Evolutionary conservation across 2,113 vertebrate genomes (phyloP).

Genomic region (Apteryx mantelli): DNA sequence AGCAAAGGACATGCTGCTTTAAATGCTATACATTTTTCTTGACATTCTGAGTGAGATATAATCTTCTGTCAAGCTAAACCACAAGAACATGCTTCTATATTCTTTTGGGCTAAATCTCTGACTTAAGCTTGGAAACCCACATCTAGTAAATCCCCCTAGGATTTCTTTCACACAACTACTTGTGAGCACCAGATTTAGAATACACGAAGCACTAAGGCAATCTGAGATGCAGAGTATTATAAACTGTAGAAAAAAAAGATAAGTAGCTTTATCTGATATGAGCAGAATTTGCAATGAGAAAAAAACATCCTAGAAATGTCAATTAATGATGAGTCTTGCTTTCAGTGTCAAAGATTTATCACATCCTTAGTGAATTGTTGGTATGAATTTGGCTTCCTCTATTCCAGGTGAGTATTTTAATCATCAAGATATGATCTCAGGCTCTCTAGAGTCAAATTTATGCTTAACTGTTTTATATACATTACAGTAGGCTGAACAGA

Average conservation of each 20-base stretch:
- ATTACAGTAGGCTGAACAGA: not conserved
- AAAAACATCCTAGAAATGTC: not conserved
- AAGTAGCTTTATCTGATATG: not conserved
- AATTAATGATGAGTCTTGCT: not conserved
- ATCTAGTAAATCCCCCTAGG: not conserved
- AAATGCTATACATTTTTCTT: not conserved
- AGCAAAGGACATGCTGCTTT: not conserved
- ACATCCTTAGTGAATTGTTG: not conserved
- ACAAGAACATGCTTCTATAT: not conserved
- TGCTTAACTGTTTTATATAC: not conserved
- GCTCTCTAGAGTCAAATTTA: not conserved
- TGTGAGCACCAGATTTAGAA: not conserved
- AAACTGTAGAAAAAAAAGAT: not conserved
- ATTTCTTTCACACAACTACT: not conserved
- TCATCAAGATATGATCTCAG: not conserved
- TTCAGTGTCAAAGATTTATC: constrained; percentile 9
- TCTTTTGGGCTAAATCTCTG: not conserved
- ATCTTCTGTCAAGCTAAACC: not conserved
- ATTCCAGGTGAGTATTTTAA: constrained; percentile 15
- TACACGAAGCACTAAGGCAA: not conserved
- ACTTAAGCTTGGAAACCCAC: not conserved
- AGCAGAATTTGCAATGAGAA: not conserved
- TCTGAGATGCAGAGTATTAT: not conserved
- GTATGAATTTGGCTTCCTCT: not conserved
- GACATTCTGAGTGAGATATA: not conserved